These are phyloP conservation scores for Apamea anceps DNA, from an alignment of 2,888 invertebrate species.

Conservation along the genomic window DNA sequence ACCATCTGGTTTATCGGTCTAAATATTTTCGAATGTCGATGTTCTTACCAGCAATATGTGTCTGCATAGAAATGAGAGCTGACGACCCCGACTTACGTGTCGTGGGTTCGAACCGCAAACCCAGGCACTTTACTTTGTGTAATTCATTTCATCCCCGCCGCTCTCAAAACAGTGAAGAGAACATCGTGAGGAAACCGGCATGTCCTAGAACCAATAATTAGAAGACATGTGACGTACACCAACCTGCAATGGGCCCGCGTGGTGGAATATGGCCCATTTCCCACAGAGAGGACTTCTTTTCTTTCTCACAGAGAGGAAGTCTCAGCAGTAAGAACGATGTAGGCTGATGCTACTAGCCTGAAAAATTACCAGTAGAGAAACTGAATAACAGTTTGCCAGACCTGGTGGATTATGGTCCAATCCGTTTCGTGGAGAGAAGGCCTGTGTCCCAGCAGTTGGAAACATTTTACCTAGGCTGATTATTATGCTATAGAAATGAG, in stretches of 20 bases:
- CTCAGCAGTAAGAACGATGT: neutral
- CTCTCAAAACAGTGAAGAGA: neutral
- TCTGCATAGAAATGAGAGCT: neutral
- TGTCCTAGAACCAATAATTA: neutral
- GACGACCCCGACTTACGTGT: neutral
- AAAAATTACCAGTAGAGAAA: neutral
- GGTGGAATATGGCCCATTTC: neutral
- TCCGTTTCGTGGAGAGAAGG: neutral
- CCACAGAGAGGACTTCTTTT: neutral
- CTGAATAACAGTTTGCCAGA: neutral
- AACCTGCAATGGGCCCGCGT: neutral
- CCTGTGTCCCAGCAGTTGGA: too few species aligned
- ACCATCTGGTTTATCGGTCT: neutral
- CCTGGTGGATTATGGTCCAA: neutral
- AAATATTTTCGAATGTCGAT: neutral
- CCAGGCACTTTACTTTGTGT: neutral
- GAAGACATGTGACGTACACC: neutral
- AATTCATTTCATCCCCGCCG: neutral
- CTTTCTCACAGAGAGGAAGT: neutral
- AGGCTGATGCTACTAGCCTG: neutral
- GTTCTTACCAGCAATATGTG: neutral
- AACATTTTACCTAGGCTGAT: neutral
- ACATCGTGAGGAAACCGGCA: neutral
- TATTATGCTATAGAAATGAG: neutral
- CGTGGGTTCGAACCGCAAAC: neutral